phyloP scores from a whole-genome alignment of 2,113 vertebrate genomes.

The Bungarus multicinctus region DNA sequence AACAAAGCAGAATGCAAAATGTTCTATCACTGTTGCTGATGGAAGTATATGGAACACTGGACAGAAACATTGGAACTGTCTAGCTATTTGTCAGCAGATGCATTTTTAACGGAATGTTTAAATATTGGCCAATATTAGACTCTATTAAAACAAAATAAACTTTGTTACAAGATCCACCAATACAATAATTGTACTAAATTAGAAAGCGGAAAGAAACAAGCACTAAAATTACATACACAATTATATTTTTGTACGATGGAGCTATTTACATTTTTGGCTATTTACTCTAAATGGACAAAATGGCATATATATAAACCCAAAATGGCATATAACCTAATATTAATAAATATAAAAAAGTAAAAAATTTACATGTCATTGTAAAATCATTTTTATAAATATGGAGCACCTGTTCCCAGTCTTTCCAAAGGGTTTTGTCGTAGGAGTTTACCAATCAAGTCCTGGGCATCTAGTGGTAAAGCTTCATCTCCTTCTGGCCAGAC shows the following conservation, averaged over 20 bases:
- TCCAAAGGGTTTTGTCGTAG: conserved; percentile 92
- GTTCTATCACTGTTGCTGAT: neutral
- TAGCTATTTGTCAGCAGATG: neutral
- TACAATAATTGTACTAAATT: neutral
- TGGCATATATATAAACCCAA: neutral
- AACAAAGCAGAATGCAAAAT: neutral
- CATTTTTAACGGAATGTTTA: neutral
- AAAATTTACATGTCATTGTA: neutral
- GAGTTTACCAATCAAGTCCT: conserved; percentile 92
- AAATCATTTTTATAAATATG: neutral
- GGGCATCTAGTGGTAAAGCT: conserved; percentile 87
- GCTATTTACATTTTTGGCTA: neutral
- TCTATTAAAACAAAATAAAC: neutral
- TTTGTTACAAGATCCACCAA: neutral
- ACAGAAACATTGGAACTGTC: neutral
- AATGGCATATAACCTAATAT: neutral
- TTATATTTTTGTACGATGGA: neutral
- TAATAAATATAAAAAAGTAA: neutral
- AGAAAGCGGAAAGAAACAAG: neutral
- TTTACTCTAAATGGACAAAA: neutral
- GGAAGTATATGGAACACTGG: neutral
- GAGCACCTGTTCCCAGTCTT: conserved; percentile 89
- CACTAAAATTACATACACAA: conserved; percentile 6
- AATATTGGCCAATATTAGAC: neutral
- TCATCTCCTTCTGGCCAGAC: conserved; percentile 96